Evolutionary conservation across 2,888 invertebrate species (phyloP).

Genomic region (Stenurella melanura): DNA sequence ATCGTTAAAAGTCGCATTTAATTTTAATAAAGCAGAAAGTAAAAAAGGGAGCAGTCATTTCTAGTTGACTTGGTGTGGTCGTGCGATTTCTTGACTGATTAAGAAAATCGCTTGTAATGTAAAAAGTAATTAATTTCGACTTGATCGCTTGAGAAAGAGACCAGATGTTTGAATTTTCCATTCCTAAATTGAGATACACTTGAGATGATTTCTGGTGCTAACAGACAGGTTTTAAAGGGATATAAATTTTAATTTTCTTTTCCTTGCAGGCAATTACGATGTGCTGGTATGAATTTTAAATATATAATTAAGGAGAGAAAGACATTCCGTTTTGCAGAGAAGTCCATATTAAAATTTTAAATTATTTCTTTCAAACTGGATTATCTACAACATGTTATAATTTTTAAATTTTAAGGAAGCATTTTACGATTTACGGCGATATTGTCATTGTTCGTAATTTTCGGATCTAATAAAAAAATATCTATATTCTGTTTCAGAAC

Average conservation of each 20-base stretch:
- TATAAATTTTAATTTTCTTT: constrained; percentile 72
- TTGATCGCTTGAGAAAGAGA: constrained; percentile 66
- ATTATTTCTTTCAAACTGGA: constrained; percentile 15
- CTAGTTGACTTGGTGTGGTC: constrained; percentile 42
- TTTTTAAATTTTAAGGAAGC: neutral
- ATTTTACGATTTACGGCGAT: no score
- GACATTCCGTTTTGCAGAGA: constrained; percentile 22
- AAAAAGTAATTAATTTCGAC: constrained; percentile 67
- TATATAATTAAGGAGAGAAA: constrained; percentile 43
- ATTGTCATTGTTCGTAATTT: no score
- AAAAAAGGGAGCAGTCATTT: constrained; percentile 33
- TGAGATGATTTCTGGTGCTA: constrained; percentile 62
- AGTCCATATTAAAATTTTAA: constrained; percentile 30
- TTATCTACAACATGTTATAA: constrained; percentile 26
- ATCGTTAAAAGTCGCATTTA: constrained; percentile 38
- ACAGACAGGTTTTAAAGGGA: constrained; percentile 68
- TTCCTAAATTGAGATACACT: constrained; percentile 67
- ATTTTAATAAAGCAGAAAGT: constrained; percentile 34
- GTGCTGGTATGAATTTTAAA: constrained; percentile 48
- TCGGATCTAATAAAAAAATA: no score
- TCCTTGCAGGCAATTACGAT: constrained; percentile 68
- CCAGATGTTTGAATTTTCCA: constrained; percentile 67
- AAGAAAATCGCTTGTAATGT: constrained; percentile 58
- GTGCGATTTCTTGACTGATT: constrained; percentile 55
- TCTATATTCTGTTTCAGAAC: no score